Conservation (phyloP, 1,140 invertebrate genomes). For the Panulirus ornatus region DNA sequence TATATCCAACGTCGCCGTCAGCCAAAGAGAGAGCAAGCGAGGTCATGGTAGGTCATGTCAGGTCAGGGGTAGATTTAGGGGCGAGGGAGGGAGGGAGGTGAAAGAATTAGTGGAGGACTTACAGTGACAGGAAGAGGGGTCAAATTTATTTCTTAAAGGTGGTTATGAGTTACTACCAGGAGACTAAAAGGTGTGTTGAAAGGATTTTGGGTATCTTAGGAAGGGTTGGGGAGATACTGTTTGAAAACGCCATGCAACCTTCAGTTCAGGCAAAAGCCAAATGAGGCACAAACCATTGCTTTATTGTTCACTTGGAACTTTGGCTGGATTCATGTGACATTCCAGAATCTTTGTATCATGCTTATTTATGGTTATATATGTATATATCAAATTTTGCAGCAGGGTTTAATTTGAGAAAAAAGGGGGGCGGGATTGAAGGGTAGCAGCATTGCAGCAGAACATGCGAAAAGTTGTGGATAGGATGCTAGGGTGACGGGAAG, state of each 20-base stretch:
- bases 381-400: constrained; percentile 61
- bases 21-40: constrained; percentile 62
- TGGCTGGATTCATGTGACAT: constrained; percentile 60
- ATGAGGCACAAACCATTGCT: constrained; percentile 71
- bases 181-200: neutral
- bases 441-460: constrained; percentile 64
- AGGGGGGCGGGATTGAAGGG: constrained; percentile 25
- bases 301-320: constrained; percentile 45
- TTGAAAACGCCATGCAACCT: constrained; percentile 70
- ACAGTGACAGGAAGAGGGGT: neutral
- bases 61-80: constrained; percentile 32
- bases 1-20: neutral
- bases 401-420: constrained; percentile 57
- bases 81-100: constrained; percentile 11
- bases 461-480: constrained; percentile 59
- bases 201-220: neutral
- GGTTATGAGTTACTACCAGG: neutral
- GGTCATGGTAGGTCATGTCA: constrained; percentile 64
- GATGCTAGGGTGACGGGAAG: constrained; percentile 12
- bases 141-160: no score
- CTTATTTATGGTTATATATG: constrained; percentile 57
- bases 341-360: constrained; percentile 63
- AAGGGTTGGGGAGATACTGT: constrained; percentile 16
- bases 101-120: neutral
- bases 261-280: constrained; percentile 66